Percentiles rank a stretch among this genome's conserved stretches.
phyloP scores from a whole-genome alignment of 2,888 invertebrate species.

The Apotomis turbidana region DNA sequence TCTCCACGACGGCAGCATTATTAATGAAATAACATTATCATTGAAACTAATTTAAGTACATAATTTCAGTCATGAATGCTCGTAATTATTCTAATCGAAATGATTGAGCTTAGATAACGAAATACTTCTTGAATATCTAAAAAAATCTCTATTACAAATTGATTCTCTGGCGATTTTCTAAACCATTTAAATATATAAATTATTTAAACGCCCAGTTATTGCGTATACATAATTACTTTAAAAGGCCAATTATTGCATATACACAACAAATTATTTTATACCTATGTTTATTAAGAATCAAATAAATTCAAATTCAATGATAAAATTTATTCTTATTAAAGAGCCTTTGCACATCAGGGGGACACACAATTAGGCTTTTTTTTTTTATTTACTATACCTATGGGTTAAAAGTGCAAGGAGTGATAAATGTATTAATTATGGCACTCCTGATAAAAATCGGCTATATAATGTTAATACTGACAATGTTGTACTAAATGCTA shows the following conservation, averaged over 20 bases:
- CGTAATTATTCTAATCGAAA: background rate
- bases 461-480: conserved; percentile 63
- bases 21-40: conserved; percentile 7
- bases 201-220: no score
- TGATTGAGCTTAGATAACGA: background rate
- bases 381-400: background rate
- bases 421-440: conserved; percentile 53
- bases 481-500: conserved; percentile 60
- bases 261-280: no score
- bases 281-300: no score
- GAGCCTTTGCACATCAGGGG: no score
- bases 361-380: no score
- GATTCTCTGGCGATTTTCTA: no score
- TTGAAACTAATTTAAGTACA: conserved; percentile 21
- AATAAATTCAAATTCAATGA: no score
- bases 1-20: conserved; percentile 16
- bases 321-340: no score
- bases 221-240: no score
- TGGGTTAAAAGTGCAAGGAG: conserved; percentile 15
- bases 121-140: background rate
- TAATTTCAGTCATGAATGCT: conserved; percentile 15
- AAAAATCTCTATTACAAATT: background rate
- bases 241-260: no score
- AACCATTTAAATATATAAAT: no score
- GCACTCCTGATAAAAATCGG: conserved; percentile 58